Base-by-base conservation (phyloP, 2,113 vertebrate genomes). In the Rattus norvegicus region DNA sequence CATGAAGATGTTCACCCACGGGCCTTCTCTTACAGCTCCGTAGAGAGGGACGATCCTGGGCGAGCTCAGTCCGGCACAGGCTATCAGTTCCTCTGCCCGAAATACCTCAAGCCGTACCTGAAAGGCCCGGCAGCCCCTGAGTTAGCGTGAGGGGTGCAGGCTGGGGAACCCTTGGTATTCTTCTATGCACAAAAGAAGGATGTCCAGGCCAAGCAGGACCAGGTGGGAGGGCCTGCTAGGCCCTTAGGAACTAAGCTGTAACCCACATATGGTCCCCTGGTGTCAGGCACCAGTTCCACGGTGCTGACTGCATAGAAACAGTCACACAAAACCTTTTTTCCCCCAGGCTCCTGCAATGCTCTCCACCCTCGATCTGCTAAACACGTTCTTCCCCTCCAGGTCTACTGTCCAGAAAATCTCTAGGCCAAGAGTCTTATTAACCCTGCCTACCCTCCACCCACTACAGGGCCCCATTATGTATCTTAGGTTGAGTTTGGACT, bases 1-100 rank as follows among this genome's bases (percentile, higher is more conserved):
- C 99, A 99, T 99, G 97, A 99, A 99, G 93, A 99, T 99, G 88
- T 99, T 98, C 7, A 99, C 97, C 97, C 99, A 99, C 0, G 98
- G 98, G 2, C 99, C 99, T 95, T 99, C 99, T 96, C 99, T 98
- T 98, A 99, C 99, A 8, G 99, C 99, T 5, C 99, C 99, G 0
- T 99, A 99, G 87, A 99, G 97, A 85, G 99, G 99, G 96, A 99
- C 99, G 33, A 99, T 99, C 59, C 98, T 98, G 96, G 99, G 99
- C 63, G 99, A 99, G 19, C 97, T 98, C 95, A 99, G 85, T 39
- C 98, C 98, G 93, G 99, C 99, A 97, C 99, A 99, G 28, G 99
- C 99, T 81, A 99, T 99, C 96, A 99, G 98, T 98, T 99, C 99
- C 98, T 99, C 99, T 2, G 99, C 99, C 93, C 98, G 99, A 97